Evolutionary conservation across 2,113 vertebrate genomes (phyloP), one percentile per base, ranked within the genome.

Genomic region (Gymnobelideus leadbeateri): DNA sequence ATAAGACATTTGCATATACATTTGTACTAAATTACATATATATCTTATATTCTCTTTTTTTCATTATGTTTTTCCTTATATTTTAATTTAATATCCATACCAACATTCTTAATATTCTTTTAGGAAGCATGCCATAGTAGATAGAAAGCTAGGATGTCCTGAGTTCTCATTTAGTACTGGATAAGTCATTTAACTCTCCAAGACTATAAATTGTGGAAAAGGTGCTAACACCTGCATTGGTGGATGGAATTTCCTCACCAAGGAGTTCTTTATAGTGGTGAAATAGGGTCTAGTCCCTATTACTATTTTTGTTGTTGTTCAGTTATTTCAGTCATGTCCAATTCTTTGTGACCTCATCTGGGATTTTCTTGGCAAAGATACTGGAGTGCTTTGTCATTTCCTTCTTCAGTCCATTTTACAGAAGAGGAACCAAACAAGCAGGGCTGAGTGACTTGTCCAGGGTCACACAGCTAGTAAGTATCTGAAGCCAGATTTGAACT

Each of bases 21-120:
- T 52, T 77, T 92, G 92, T 49, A 49, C 47, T 49, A 49, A 49
- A 49, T 49, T 84, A 23, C 5, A 53, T 53, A 53, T 53, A 53
- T 55, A 23, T 57, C 2, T 28, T 28, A 57, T 57, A 57, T 77
- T 89, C 43, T 94, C 92, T 8, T 91, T n/a, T 89, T 92, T 91
- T 96, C 55, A 89, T 93, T 90, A 77, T 19, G 8, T 49, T 95
- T 12, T 9, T 91, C 89, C 89, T 94, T 7, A 93, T 51, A 94
- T 92, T 93, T 94, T 91, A 68, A 12, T 24, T 0, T 93, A 89
- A 94, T 21, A 90, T 54, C 31, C 21, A 95, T 50, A 91, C 52
- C 46, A 24, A 54, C 19, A 25, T 51, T 55, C 54, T 0, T 57
- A 28, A 57, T 57, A 57, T 57, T 57, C 26, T 23, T 57, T 57